Evolutionary conservation across 2,888 invertebrate species (phyloP).

Genomic region (Pollenia labialis): DNA sequence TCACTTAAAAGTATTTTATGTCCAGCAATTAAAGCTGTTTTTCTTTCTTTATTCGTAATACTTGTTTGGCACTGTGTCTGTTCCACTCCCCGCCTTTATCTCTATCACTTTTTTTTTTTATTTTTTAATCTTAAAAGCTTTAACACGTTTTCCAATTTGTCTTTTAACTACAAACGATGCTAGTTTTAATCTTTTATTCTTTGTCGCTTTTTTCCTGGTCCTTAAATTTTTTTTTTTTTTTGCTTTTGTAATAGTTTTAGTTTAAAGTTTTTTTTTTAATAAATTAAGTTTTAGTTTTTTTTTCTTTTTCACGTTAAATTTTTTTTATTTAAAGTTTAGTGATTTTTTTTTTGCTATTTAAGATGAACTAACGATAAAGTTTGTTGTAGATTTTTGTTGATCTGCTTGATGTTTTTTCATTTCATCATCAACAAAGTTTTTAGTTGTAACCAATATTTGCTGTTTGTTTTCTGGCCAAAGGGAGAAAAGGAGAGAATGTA

Average conservation of each 20-base stretch:
- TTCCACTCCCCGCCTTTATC: neutral
- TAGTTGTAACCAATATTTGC: constrained; percentile 41
- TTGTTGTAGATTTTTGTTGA: constrained; percentile 47
- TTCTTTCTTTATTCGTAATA: neutral
- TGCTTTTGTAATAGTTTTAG: neutral
- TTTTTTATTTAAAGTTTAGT: constrained; percentile 18
- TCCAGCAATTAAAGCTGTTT: constrained; percentile 58
- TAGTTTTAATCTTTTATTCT: constrained; percentile 30
- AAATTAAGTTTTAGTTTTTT: constrained; percentile 29
- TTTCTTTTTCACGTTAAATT: constrained; percentile 15
- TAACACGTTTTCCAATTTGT: constrained; percentile 62
- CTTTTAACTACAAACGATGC: constrained; percentile 35
- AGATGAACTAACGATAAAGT: constrained; percentile 56
- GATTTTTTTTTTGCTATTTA: neutral
- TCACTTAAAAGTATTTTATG: constrained; percentile 46
- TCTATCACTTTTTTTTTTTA: neutral
- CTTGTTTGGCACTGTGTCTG: neutral
- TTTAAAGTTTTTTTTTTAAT: constrained; percentile 9
- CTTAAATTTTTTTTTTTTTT: neutral
- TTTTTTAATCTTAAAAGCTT: constrained; percentile 43
- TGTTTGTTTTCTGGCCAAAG: constrained; percentile 32
- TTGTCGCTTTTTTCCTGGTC: neutral
- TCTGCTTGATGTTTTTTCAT: constrained; percentile 57
- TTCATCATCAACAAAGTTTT: constrained; percentile 53
- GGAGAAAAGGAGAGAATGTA: too few species aligned